These are phyloP conservation scores for Ginglymostoma cirratum DNA, from an alignment of 2,113 vertebrate species.

Conservation along the genomic window DNA sequence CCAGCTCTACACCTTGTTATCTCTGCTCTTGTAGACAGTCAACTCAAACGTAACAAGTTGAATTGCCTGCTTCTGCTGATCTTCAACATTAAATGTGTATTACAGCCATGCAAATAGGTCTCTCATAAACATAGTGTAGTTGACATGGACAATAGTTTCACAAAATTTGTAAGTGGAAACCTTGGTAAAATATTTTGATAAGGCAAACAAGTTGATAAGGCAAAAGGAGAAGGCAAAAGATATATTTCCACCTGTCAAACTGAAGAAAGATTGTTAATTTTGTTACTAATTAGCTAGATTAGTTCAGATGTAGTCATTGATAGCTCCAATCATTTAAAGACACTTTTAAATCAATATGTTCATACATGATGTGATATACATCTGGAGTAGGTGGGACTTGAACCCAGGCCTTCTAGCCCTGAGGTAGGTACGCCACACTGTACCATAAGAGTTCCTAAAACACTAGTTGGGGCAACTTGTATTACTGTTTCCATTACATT, in stretches of 20 bases:
- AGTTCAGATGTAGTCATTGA: neutral
- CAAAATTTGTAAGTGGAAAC: neutral
- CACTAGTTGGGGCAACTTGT: too few species aligned
- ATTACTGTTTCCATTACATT: too few species aligned
- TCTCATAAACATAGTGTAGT: neutral
- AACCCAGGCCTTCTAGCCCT: too few species aligned
- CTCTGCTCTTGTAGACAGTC: too few species aligned
- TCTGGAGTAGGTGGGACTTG: too few species aligned
- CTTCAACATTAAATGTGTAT: neutral
- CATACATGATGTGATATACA: too few species aligned
- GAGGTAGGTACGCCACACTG: too few species aligned
- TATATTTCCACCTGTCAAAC: neutral
- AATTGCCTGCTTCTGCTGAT: neutral
- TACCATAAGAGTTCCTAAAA: too few species aligned
- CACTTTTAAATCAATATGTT: too few species aligned
- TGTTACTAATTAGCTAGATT: neutral
- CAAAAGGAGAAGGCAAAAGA: neutral
- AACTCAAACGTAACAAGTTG: too few species aligned
- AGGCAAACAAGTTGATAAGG: neutral
- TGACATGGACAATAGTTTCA: neutral
- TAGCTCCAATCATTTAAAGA: too few species aligned
- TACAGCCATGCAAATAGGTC: neutral
- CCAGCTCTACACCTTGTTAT: too few species aligned
- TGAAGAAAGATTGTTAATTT: neutral
- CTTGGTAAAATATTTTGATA: neutral